Base-by-base conservation (phyloP, 2,888 invertebrate genomes). In the Parnassius mnemosyne region DNA sequence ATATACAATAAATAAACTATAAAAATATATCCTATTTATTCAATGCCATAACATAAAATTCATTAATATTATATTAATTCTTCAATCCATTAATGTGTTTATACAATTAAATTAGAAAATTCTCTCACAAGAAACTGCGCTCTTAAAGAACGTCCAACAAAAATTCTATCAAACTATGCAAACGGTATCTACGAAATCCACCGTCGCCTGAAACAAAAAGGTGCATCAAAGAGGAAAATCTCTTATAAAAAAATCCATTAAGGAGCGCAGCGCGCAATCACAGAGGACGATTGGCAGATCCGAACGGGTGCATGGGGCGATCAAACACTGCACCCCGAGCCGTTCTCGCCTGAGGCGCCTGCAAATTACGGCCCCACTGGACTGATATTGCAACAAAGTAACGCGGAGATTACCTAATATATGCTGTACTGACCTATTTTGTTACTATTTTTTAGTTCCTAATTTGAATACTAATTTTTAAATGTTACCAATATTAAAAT, bases 241-340 rank as follows among this genome's bases (percentile, higher is more conserved):
- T 65, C 63, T 68, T 65, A 62, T 54, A 60, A 65, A 66, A 68
- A 71, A 71, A 69, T 65, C 69, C 65, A 68, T 68, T 70, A 67
- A 62, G 60, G 34, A 34, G 62, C 53, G 65, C 65, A 64, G 63
- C 66, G 68, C 65, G 75, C 71, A 74, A 75, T 77, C 72, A 72
- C 71, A 64, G 66, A 50, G 60, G 55, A 51, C 69, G 69, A 72
- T 71, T 66, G 72, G 71, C 65, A 68, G 69, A 69, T 70, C 69
- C 71, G 53, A 69, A 70, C 67, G 63, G 64, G 70, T 70, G 69
- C 68, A 66, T 64, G 67, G 66, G 57, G 60, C 47, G 54, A 60
- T 43, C 58, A 68, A 68, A 68, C 69, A 68, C 53, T 60, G 63
- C 66, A 44, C 47, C 53, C 16, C 52, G 7, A 13, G 3, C 52